These are phyloP conservation scores for Lottia scabra DNA, from an alignment of 2,888 invertebrate species.

Conservation along the genomic window DNA sequence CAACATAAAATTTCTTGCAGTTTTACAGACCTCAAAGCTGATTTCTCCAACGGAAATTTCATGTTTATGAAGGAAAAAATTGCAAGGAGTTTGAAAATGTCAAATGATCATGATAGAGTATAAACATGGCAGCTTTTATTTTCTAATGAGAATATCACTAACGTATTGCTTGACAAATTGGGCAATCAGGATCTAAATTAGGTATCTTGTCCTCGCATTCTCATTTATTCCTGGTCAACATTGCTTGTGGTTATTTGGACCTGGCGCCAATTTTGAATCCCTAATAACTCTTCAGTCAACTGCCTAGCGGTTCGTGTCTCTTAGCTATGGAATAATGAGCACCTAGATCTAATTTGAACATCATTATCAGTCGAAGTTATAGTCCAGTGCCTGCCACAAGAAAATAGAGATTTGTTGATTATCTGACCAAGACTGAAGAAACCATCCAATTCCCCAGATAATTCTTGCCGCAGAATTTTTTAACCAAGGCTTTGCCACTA, in stretches of 20 bases:
- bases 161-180: not conserved
- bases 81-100: not conserved
- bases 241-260: not conserved
- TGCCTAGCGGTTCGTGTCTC: not conserved
- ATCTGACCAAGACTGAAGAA: not conserved
- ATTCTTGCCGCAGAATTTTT: not conserved
- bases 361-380: conserved; percentile 1
- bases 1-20: too few relatives aligned
- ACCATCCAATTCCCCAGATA: not conserved
- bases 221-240: not conserved
- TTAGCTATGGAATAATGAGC: conserved; percentile 2
- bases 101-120: not conserved
- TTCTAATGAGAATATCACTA: not conserved
- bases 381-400: conserved; percentile 5
- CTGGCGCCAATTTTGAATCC: conserved; percentile 1
- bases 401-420: not conserved
- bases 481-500: not conserved
- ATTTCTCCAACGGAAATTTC: too few relatives aligned
- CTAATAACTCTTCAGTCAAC: conserved; percentile 4
- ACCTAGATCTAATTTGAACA: conserved; percentile 1
- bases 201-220: not conserved
- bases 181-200: conserved; percentile 1
- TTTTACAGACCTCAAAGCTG: too few relatives aligned
- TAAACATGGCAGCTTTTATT: not conserved
- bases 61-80: not conserved